phyloP scores from a whole-genome alignment of 1,140 invertebrate genomes.

The Cylas formicarius region DNA sequence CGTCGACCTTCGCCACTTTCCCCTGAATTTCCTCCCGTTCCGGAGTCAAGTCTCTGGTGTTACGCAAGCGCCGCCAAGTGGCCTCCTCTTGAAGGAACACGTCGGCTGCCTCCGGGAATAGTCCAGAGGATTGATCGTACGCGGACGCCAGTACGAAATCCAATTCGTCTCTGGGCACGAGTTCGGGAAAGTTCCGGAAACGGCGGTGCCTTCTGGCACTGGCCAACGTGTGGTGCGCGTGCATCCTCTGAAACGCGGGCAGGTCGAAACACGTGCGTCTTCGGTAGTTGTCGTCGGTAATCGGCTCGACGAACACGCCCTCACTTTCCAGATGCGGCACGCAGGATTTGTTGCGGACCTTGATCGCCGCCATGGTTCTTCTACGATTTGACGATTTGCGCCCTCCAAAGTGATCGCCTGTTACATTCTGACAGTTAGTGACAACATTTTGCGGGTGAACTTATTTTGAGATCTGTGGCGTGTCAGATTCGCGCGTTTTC shows the following conservation, averaged over 20 bases:
- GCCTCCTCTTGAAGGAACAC: constrained; percentile 53
- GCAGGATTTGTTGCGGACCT: constrained; percentile 47
- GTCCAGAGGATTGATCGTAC: constrained; percentile 53
- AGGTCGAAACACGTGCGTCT: constrained; percentile 38
- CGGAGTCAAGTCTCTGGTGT: constrained; percentile 47
- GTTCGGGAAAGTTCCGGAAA: constrained; percentile 40
- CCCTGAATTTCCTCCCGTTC: constrained; percentile 31
- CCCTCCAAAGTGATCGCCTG: too few relatives aligned
- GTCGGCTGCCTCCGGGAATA: constrained; percentile 54
- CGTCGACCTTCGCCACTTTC: too few relatives aligned
- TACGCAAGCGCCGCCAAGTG: constrained; percentile 51
- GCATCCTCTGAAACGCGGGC: constrained; percentile 47
- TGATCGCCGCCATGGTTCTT: too few relatives aligned
- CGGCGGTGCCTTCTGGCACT: constrained; percentile 47
- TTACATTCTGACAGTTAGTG: too few relatives aligned
- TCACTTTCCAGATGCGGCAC: constrained; percentile 50
- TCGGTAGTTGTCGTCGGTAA: constrained; percentile 28
- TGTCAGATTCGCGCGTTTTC: too few relatives aligned
- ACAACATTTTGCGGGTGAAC: too few relatives aligned
- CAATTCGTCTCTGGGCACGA: constrained; percentile 52
- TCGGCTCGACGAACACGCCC: constrained; percentile 48
- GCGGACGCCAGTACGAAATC: constrained; percentile 52
- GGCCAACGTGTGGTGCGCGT: constrained; percentile 54
- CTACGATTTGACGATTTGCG: too few relatives aligned
- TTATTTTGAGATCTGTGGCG: too few relatives aligned